Base-by-base conservation (phyloP, 2,113 vertebrate genomes). In the Apus apus region DNA sequence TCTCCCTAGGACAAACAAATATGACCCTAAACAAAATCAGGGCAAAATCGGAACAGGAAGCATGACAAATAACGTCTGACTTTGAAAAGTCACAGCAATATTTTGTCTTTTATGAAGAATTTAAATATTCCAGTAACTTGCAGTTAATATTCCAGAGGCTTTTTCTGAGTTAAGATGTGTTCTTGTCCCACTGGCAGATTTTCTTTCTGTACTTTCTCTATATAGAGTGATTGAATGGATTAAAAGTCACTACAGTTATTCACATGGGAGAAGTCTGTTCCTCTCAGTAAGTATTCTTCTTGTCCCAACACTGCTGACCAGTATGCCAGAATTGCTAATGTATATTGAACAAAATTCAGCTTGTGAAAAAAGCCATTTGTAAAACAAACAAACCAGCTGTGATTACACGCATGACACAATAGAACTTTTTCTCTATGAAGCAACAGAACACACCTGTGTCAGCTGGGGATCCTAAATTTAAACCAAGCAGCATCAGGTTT, bases 391-490 rank as follows among this genome's bases (percentile, higher is more conserved):
- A 27, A 64, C 1, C 72, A 81, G 53, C 82, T 91, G 68, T 83
- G 64, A 66, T 64, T 56, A 18, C n/a, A 56, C 25, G 38, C 13
- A 36, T 54, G 81, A 77, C 81, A 61, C 1, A 7, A 80, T 38
- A 76, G 46, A 74, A 2, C 19, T 36, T 64, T 68, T 62, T 53
- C 45, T 43, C 74, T 62, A 15, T 4, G 25, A 76, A 95, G 80
- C 34, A 61, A 81, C 46, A 78, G 56, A 82, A 34, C 36, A 79
- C 34, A 79, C 26, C 88, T 60, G 30, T 66, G 72, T 84, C 83
- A 94, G 67, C 68, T 77, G 78, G 78, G 71, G 46, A 77, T 4
- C 64, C 81, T 85, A 93, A 76, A 85, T 91, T 93, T 76, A 90
- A 90, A 91, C 65, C 26, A 77, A 54, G 14, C 34, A 87, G 71